These are phyloP conservation scores for Chelon labrosus DNA, from an alignment of 2,797 vertebrate genomes.

Conservation along the genomic window DNA sequence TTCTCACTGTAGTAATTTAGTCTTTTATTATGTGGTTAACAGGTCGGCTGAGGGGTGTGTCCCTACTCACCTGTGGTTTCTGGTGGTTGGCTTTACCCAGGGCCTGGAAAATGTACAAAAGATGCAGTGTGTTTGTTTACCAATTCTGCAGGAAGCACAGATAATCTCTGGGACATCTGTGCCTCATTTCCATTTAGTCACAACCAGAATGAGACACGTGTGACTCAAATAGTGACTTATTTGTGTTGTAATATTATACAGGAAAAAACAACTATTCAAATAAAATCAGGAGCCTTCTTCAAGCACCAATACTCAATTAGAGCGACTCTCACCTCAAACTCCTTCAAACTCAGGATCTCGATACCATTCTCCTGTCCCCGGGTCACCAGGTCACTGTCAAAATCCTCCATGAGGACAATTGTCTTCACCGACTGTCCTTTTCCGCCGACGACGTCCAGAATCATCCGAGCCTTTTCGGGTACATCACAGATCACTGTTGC, in stretches of 20 bases:
- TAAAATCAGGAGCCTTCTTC: neutral
- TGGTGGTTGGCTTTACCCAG: conserved; percentile 78
- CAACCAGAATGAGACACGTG: neutral
- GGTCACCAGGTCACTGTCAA: conserved; percentile 86
- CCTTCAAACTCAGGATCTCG: conserved; percentile 88
- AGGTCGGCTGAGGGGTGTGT: conserved; percentile 2
- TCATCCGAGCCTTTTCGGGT: conserved; percentile 87
- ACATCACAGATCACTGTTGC: conserved; percentile 93
- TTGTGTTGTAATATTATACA: neutral
- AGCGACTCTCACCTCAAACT: conserved; percentile 87
- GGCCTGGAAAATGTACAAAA: conserved; percentile 64
- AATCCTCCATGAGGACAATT: conserved; percentile 91
- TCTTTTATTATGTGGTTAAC: neutral
- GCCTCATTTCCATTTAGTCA: neutral
- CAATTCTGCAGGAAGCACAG: neutral
- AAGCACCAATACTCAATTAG: neutral
- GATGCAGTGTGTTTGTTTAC: neutral
- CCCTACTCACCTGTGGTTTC: conserved; percentile 78
- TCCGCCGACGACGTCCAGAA: conserved; percentile 85
- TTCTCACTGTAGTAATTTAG: neutral
- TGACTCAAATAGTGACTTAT: neutral
- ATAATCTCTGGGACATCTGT: neutral
- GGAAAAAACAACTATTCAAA: no score
- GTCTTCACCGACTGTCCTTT: conserved; percentile 85
- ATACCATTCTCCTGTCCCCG: conserved; percentile 87